Evolutionary conservation across 1,140 invertebrate genomes (phyloP), one percentile per base, ranked within the genome.

Genomic region (Acromyrmex heyeri): DNA sequence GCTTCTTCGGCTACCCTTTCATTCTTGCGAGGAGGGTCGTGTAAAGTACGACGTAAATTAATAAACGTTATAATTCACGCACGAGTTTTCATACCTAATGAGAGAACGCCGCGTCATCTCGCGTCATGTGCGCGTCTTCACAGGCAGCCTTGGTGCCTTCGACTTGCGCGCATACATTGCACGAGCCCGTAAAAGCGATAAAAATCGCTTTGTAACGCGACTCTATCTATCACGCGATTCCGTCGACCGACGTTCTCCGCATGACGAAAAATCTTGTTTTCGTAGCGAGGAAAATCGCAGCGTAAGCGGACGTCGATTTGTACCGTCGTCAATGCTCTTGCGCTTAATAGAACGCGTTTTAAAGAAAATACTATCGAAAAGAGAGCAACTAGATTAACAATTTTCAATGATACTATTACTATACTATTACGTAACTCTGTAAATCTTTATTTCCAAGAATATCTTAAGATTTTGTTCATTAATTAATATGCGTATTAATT

Each of bases 101-200:
- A 88, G 78, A 91, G 87, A 88, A 86, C 83, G 90, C 90, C 78
- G 34, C 91, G 87, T 91, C 91, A 90, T 89, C 59, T 48, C 44
- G 79, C 86, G 79, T 87, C 91, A 92, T 91, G 87, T 92, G 91
- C 72, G 64, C 69, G 27, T 81, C 83, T 92, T 92, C 91, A 86
- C 91, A 92, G 89, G 85, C 82, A 55, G 75, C 67, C 44, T 75
- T 44, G 59, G 44, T 38, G 24, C 24, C 24, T 24, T 57, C 64
- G 73, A 57, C 44, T 81, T n/a, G 44, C 77, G 57, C 61, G 82
- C 2, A 24, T 55, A 50, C 72, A 27, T 34, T 61, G 48, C 48
- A 8, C 14, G 48, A 14, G 2, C 18, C 21, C 57, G 24, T 38
- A 16, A 44, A 64, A 38, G 62, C 62, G 27, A 59, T 72, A 73